Conservation (phyloP, 2,113 vertebrate genomes). For the Trachemys scripta region DNA sequence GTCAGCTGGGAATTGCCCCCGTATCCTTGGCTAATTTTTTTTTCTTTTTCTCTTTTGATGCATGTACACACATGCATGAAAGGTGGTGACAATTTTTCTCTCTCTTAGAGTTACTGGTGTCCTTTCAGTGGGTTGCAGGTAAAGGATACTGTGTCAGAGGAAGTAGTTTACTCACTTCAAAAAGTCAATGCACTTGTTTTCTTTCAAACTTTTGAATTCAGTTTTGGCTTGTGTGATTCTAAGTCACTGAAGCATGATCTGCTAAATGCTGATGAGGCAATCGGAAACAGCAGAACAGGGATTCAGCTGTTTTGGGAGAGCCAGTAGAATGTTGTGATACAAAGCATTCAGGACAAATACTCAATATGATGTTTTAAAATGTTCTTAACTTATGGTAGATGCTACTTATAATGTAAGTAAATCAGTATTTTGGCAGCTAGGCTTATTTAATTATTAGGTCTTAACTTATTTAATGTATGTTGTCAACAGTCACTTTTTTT, state of each 20-base stretch:
- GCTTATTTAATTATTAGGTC: not conserved
- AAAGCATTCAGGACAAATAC: slow-evolving; percentile 6
- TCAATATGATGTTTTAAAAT: not conserved
- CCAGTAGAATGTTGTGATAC: slow-evolving; percentile 34
- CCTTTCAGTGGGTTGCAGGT: not conserved
- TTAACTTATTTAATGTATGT: not conserved
- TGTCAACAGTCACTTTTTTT: not conserved
- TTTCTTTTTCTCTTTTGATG: not conserved
- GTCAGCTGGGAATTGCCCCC: not conserved
- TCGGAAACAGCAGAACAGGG: slow-evolving; percentile 58
- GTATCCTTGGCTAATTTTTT: not conserved
- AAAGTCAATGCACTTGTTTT: slow-evolving; percentile 45
- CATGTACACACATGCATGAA: not conserved
- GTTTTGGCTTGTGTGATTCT: slow-evolving; percentile 58
- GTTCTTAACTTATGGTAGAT: slow-evolving; percentile 6
- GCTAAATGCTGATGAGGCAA: slow-evolving; percentile 57
- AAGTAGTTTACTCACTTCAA: slow-evolving; percentile 24
- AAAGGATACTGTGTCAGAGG: not conserved
- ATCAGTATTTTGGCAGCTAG: slow-evolving; percentile 23
- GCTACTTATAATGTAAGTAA: not conserved
- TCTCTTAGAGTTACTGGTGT: not conserved
- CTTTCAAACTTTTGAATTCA: slow-evolving; percentile 62
- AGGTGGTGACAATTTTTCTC: not conserved
- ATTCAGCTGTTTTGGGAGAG: slow-evolving; percentile 63
- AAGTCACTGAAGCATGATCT: slow-evolving; percentile 67